Conservation (phyloP, 2,888 invertebrate genomes). For the Ochropleura leucogaster region DNA sequence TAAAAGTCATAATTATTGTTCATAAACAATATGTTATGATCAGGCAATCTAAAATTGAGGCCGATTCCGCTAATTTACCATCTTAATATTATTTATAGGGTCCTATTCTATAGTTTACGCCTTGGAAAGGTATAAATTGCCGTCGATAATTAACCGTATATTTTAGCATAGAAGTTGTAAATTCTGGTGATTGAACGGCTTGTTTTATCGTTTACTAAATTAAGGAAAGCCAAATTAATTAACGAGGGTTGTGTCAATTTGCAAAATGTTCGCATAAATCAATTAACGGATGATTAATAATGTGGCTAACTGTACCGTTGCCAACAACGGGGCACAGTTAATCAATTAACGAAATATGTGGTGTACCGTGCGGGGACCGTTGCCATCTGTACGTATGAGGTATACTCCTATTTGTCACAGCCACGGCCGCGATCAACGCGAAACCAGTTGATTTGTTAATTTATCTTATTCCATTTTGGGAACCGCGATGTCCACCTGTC, state of each 20-base stretch:
- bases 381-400: slow-evolving; percentile 65
- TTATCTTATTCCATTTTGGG: slow-evolving; percentile 41
- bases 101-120: slow-evolving; percentile 51
- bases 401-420: slow-evolving; percentile 62
- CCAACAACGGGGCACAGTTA: slow-evolving; percentile 75
- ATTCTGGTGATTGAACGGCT: slow-evolving; percentile 60
- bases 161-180: slow-evolving; percentile 61
- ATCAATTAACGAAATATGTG: slow-evolving; percentile 79
- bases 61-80: slow-evolving; percentile 47
- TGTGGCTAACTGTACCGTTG: slow-evolving; percentile 72
- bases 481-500: slow-evolving; percentile 37
- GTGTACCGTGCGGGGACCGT: slow-evolving; percentile 71
- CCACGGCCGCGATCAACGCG: slow-evolving; percentile 39
- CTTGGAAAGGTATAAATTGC: slow-evolving; percentile 65
- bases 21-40: slow-evolving; percentile 63
- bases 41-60: slow-evolving; percentile 54
- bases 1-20: slow-evolving; percentile 40
- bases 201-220: slow-evolving; percentile 62
- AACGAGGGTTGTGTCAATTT: slow-evolving; percentile 72
- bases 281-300: slow-evolving; percentile 75
- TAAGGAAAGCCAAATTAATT: slow-evolving; percentile 62
- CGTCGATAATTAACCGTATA: slow-evolving; percentile 58
- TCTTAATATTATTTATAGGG: slow-evolving; percentile 64
- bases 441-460: slow-evolving; percentile 60
- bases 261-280: slow-evolving; percentile 74